A percentile compares a stretch with the other conserved stretches of the same genome.
phyloP scores from a whole-genome alignment of 2,113 vertebrate genomes.

The Acrocephalus arundinaceus region DNA sequence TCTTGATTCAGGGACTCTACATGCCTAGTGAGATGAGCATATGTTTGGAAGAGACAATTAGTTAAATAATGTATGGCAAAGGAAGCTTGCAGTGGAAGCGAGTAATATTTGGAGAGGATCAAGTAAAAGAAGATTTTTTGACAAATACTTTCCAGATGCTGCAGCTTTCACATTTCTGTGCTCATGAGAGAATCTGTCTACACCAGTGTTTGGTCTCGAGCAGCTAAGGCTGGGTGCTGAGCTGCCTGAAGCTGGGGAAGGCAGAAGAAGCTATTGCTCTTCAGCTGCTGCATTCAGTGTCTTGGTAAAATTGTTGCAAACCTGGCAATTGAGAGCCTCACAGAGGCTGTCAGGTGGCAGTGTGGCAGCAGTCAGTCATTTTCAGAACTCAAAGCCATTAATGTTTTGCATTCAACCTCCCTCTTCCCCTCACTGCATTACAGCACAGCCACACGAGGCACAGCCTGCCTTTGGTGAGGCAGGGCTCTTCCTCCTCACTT shows the following conservation, averaged over 20 bases:
- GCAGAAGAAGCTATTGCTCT: not conserved
- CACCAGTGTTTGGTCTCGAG: not conserved
- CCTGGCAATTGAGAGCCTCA: not conserved
- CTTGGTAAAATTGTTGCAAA: not conserved
- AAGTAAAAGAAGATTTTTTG: not conserved
- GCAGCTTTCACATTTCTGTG: not conserved
- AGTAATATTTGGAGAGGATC: not conserved
- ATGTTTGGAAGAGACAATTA: not conserved
- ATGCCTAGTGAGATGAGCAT: not conserved
- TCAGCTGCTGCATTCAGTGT: not conserved
- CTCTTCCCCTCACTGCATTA: not conserved
- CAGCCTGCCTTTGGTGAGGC: not conserved
- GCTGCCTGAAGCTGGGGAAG: not conserved
- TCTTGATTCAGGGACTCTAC: fast-evolving
- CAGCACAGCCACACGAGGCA: fast-evolving
- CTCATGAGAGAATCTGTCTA: not conserved
- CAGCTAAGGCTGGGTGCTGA: not conserved
- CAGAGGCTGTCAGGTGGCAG: not conserved
- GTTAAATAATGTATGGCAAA: not conserved
- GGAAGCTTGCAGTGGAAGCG: not conserved
- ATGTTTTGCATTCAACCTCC: not conserved
- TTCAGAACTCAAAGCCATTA: not conserved
- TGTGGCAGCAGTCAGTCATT: not conserved
- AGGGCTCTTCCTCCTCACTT: not conserved
- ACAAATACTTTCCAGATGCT: not conserved